Evolutionary conservation across 2,113 vertebrate species (phyloP), one percentile per base, ranked within the genome.

Genomic region (Mastomys coucha): DNA sequence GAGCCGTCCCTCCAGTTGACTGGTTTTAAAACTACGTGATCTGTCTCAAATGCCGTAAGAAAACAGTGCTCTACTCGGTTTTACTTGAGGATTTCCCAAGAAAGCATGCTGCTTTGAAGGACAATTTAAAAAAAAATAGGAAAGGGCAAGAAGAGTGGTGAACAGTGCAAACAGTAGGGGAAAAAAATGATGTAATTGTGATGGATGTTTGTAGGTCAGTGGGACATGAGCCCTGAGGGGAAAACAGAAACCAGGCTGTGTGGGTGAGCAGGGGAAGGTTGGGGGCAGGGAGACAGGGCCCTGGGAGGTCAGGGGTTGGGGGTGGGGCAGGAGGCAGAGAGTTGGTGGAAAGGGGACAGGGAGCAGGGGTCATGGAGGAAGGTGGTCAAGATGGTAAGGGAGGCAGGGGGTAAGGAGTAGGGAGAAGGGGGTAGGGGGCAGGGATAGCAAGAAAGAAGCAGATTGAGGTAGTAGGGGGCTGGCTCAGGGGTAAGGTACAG

Each of bases 151-250:
- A 76, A 86, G 58, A 94, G 10, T 45, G 42, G n/a, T 31, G 63
- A 93, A 31, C 45, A 73, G 6, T n/a, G 70, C 31, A 39, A 51
- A 26, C 80, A 88, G 36, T 53, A 69, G 31, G 20, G 1, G 4
- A 67, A 60, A n/a, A 77, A 69, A 51, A 65, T 36, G 6, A 20
- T 20, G 7, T 89, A 69, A 91, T 85, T 16, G 8, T 36, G 56
- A 72, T 11, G 65, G 72, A 28, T 63, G 19, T 78, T 94, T 88
- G 17, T 69, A 88, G 96, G 92, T 91, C 94, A 96, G 91, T 56
- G 87, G 95, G 81, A 24, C 70, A 56, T 36, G 24, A 91, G 51
- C 84, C 85, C 91, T 4, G 36, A 90, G 67, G 92, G 76, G 12
- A 75, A 49, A 58, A 10, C 72, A 2, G 49, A 88, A 20, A 76